A percentile compares a stretch with the other conserved stretches of the same genome.
These are phyloP conservation scores for Aspidiotus destructor DNA, from an alignment of 2,888 invertebrate species.

Conservation along the genomic window DNA sequence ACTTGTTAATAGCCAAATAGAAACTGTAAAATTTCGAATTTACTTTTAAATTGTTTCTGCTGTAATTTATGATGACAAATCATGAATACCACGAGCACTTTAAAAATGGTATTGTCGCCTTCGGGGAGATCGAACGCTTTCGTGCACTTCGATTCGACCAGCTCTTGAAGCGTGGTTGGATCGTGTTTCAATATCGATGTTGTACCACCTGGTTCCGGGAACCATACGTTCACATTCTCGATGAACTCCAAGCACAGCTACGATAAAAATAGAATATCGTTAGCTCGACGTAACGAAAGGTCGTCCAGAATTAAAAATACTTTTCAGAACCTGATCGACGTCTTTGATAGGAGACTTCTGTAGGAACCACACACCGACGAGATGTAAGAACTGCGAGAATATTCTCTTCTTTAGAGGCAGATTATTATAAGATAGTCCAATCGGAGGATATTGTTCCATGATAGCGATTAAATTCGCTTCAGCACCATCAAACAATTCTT, in stretches of 20 bases:
- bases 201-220: conserved; percentile 9
- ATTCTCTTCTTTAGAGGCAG: conserved; percentile 20
- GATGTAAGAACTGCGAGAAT: conserved; percentile 21
- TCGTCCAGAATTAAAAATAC: background rate
- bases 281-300: background rate
- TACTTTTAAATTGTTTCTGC: conserved; percentile 14
- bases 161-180: conserved; percentile 12
- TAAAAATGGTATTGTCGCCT: conserved; percentile 19
- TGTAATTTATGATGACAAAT: conserved; percentile 28
- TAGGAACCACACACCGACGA: conserved; percentile 28
- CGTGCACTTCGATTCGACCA: conserved; percentile 13
- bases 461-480: conserved; percentile 70
- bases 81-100: conserved; percentile 22
- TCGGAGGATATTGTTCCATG: conserved; percentile 42
- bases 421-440: conserved; percentile 21
- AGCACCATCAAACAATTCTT: conserved; percentile 78
- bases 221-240: conserved; percentile 22
- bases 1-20: background rate
- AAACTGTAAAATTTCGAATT: background rate
- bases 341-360: conserved; percentile 27
- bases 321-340: conserved; percentile 17
- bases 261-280: background rate
- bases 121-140: conserved; percentile 17
- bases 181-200: conserved; percentile 23
- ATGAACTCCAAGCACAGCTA: conserved; percentile 24